Conservation (phyloP, 2,113 vertebrate species). For the Perca fluviatilis region DNA sequence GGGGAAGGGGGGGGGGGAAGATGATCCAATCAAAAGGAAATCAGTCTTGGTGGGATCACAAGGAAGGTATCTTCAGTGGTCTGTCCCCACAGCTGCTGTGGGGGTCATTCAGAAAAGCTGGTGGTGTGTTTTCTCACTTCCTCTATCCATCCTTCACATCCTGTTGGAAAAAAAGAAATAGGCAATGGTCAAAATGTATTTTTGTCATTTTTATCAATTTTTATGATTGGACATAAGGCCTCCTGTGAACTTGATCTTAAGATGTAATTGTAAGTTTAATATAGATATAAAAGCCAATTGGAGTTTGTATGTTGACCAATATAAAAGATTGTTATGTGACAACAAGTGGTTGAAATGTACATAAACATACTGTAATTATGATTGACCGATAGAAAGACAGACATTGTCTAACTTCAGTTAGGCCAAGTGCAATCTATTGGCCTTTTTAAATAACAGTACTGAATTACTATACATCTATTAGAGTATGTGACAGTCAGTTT, state of each 20-base stretch:
- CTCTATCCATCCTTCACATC: conserved; percentile 70
- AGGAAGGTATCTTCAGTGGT: conserved; percentile 38
- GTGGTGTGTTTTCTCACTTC: conserved; percentile 38
- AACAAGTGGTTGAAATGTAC: conserved; percentile 12
- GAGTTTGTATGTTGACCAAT: background rate
- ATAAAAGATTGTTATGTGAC: background rate
- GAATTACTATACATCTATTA: background rate
- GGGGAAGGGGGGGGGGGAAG: conserved; percentile 15
- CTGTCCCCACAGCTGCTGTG: conserved; percentile 39
- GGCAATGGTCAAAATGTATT: background rate
- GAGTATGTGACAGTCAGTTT: background rate
- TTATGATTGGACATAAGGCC: background rate
- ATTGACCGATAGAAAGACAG: background rate
- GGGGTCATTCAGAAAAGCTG: conserved; percentile 65
- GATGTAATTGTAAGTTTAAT: background rate
- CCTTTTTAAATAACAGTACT: background rate
- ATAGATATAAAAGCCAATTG: background rate
- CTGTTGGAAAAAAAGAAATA: conserved; percentile 50
- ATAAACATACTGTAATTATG: background rate
- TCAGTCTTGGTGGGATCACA: conserved; percentile 52
- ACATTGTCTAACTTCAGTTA: background rate
- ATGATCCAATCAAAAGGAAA: conserved; percentile 59
- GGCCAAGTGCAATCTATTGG: background rate
- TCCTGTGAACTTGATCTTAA: background rate
- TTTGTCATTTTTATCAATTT: background rate